Conservation (phyloP, 2,113 vertebrate genomes). For the Notothenia coriiceps region DNA sequence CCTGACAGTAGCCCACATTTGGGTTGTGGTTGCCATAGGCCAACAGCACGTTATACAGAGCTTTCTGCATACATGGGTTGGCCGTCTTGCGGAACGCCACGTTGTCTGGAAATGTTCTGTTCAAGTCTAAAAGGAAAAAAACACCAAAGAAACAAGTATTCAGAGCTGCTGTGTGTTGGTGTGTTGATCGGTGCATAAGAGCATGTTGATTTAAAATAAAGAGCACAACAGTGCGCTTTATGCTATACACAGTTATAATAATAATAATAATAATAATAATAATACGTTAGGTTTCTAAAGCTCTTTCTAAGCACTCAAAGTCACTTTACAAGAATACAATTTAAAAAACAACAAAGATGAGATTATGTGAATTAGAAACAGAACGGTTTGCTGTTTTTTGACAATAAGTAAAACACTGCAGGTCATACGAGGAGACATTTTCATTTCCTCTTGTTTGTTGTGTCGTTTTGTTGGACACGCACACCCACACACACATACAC, state of each 20-base stretch:
- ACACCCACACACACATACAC: neutral
- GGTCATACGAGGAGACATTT: neutral
- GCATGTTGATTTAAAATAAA: neutral
- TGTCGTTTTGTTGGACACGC: neutral
- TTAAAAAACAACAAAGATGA: too few relatives aligned
- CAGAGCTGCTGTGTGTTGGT: neutral
- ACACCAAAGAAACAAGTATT: neutral
- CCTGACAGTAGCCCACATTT: slow-evolving; percentile 96
- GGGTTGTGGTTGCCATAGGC: slow-evolving; percentile 93
- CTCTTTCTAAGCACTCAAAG: too few relatives aligned
- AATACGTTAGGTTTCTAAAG: too few relatives aligned
- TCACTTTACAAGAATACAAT: too few relatives aligned
- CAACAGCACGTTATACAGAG: slow-evolving; percentile 91
- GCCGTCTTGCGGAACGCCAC: slow-evolving; percentile 89
- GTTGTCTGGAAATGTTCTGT: slow-evolving; percentile 98
- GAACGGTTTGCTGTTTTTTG: neutral
- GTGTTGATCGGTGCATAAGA: neutral
- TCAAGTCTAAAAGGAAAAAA: slow-evolving; percentile 86
- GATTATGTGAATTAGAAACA: too few relatives aligned
- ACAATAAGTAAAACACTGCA: neutral
- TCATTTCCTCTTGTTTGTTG: neutral
- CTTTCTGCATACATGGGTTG: slow-evolving; percentile 88
- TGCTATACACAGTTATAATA: too few relatives aligned
- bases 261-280: too few relatives aligned
- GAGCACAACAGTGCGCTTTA: neutral